Conservation (phyloP, 2,888 invertebrate genomes). For the Lingula anatina region DNA sequence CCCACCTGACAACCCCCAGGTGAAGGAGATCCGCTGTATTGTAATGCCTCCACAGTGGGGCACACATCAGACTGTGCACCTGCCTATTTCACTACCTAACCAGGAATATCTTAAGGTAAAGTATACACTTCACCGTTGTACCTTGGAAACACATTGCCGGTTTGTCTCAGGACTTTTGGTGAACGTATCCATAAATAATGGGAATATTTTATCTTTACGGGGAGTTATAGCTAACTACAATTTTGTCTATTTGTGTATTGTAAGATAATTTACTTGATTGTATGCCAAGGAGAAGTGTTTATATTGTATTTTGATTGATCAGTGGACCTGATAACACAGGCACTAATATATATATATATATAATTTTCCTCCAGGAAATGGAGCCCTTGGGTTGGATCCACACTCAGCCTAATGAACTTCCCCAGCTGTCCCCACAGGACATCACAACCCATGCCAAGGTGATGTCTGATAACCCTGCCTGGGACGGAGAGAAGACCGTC, state of each 20-base stretch:
- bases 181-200: no score
- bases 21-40: slow-evolving; percentile 96
- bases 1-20: slow-evolving; percentile 91
- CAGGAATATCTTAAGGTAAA: slow-evolving; percentile 82
- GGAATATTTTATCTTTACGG: no score
- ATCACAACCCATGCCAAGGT: slow-evolving; percentile 94
- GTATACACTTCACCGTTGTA: no score
- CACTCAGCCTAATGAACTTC: slow-evolving; percentile 98
- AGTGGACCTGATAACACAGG: no score
- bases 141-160: no score
- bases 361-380: slow-evolving; percentile 63
- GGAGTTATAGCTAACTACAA: no score
- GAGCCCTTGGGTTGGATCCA: slow-evolving; percentile 98
- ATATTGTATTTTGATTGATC: no score
- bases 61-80: slow-evolving; percentile 96
- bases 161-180: no score
- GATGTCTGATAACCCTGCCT: slow-evolving; percentile 90
- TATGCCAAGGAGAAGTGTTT: no score
- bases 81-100: slow-evolving; percentile 83
- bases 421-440: slow-evolving; percentile 97
- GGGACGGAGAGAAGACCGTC: slow-evolving; percentile 99
- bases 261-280: no score
- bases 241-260: no score
- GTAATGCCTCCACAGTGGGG: slow-evolving; percentile 99
- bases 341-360: no score